These are phyloP conservation scores for Perognathus longimembris DNA, from an alignment of 2,113 vertebrate species.

Conservation along the genomic window DNA sequence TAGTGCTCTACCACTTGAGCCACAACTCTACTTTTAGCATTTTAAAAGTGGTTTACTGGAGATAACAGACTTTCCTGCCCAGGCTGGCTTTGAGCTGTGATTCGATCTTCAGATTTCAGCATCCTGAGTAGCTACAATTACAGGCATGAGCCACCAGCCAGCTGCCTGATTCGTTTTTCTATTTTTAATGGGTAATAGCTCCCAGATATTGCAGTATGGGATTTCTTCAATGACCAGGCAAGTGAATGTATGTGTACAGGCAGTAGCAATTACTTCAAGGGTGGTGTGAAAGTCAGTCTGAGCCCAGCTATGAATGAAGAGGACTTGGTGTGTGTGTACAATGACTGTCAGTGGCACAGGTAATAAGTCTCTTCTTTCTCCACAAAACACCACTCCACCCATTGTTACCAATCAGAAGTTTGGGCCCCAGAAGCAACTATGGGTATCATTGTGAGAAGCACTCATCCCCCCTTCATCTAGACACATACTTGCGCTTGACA, in stretches of 20 bases:
- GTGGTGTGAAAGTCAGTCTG: neutral
- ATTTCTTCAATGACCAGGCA: constrained; percentile 26
- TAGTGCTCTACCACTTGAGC: too few relatives aligned
- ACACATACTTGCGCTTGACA: constrained; percentile 95
- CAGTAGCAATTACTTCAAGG: neutral
- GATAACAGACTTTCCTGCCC: too few relatives aligned
- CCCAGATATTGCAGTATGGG: neutral
- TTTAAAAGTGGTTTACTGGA: too few relatives aligned
- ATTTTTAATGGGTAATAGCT: neutral
- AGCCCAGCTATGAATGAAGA: neutral
- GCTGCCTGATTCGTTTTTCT: too few relatives aligned
- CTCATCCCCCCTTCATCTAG: neutral
- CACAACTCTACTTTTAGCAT: too few relatives aligned
- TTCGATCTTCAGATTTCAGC: too few relatives aligned
- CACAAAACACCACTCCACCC: neutral
- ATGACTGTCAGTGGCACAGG: neutral
- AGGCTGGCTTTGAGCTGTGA: too few relatives aligned
- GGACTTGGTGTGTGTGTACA: neutral
- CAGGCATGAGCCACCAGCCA: too few relatives aligned
- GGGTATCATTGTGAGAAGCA: neutral
- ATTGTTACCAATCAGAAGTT: neutral
- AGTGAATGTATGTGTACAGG: neutral
- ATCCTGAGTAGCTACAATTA: too few relatives aligned
- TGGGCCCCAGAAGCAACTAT: neutral
- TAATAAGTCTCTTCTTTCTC: neutral